Base-by-base conservation (phyloP, 1,140 invertebrate species). In the Antheraea pernyi region DNA sequence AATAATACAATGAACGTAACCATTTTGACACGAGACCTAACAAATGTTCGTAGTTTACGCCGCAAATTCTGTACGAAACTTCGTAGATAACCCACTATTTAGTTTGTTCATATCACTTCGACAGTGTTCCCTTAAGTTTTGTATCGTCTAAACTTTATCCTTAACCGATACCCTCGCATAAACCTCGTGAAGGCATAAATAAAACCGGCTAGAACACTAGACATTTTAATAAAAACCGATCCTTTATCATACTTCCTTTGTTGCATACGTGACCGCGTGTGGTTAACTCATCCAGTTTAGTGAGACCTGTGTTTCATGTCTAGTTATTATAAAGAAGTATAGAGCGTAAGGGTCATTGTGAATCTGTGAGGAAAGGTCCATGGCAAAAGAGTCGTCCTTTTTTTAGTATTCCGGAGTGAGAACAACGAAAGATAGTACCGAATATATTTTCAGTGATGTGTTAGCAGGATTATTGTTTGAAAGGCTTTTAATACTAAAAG, bases 171-270 rank as follows among this genome's bases (percentile, higher is more conserved):
- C 19, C 60, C 19, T 61, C 19, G 11, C 60, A 61, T 36, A 19
- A 61, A 36, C 19, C 60, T 61, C 16, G 60, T 16, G 46, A 62
- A 72, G 68, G 70, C 71, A 81, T 84, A 85, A 84, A 87, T 84
- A 82, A 84, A 88, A 84, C 82, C 78, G 74, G 70, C 75, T 71
- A 73, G 71, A 80, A 66, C 65, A 68, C 77, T 78, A 70, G 70
- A 75, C 78, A 74, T 81, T 79, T 84, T 80, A 82, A 83, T 85
- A 85, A 85, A 81, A 77, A 77, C 69, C 73, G 75, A 74, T 79
- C 81, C 81, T 83, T 75, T 79, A 78, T 85, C 80, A 84, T 79
- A 85, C 70, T 74, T 77, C 74, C 76, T 75, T 84, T 84, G 81
- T 82, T 79, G 74, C 78, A 77, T 78, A 84, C 81, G 80, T 85